Base-by-base conservation (phyloP, 2,797 vertebrate species). In the Lacerta viridis region DNA sequence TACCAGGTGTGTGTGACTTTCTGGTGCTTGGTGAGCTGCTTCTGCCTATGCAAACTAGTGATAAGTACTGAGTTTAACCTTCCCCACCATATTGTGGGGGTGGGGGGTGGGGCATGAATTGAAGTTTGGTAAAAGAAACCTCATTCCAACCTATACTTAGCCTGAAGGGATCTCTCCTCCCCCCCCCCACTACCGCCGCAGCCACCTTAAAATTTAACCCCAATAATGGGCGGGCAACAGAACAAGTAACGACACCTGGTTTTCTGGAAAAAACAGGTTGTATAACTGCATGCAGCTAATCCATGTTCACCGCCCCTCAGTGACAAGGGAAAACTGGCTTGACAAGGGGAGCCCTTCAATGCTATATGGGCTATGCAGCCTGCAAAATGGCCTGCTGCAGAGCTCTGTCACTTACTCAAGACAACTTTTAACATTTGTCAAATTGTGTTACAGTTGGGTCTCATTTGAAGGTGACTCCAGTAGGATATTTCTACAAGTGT, bases 311-410 rank as follows among this genome's bases (percentile, higher is more conserved):
- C n/a, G 46, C 39, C 4, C 33, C 27, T 7, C 18, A 61, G 82
- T 36, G 69, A 29, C 69, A 11, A 50, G n/a, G 33, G 69, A 43
- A 86, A 86, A 86, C 88, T 33, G 25, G 88, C 71, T 89, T 29
- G 36, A 33, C 78, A 66, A 89, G 69, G 39, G 41, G 43, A 69
- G 7, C 11, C 13, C 61, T 64, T 80, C n/a, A 83, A 29, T 43
- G 72, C 83, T 77, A 36, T 77, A 36, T 74, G 23, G 39, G 11
- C 66, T 80, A 5, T 25, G 11, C 10, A 80, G 50, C 39, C 50
- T 84, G 50, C 33, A n/a, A 13, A 43, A 59, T 11, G 36, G 46
- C 68, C 43, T 10, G 69, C 78, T 27, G 5, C 43, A 11, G 23
- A 46, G 79, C 23, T 66, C 7, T 46, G 41, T 13, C 29, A 11